Evolutionary conservation across 1,140 invertebrate species (phyloP), one percentile per base, ranked within the genome.

Genomic region (Diorhabda elongata): DNA sequence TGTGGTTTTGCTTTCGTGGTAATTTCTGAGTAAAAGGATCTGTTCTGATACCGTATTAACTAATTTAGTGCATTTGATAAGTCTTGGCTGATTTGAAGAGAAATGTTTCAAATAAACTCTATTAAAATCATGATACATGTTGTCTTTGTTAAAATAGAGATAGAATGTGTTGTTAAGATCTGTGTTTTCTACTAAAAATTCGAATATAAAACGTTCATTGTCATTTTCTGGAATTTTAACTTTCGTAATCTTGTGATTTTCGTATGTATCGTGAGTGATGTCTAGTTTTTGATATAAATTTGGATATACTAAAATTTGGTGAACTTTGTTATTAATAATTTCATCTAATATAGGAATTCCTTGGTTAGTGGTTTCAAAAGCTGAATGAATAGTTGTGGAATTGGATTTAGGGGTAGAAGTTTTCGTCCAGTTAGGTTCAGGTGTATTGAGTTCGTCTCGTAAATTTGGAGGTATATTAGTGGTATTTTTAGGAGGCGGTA

Each of bases 1-100:
- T 9, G 68, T 73, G 7, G 57, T 59, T 70, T 70, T 65, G 59
- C 71, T 61, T 72, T 70, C 60, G 43, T 73, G 61, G n/a, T 73
- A 44, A 44, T 70, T 42, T 70, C 70, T 73, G 9, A 65, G 62
- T 45, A 73, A 58, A 44, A 64, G 44, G 8, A 60, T 44, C 70
- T 60, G 65, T 65, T 70, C 42, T 66, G 47, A 47, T 44, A 66
- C 59, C 42, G 58, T 69, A 26, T 69, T 69, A 7, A 69, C 11
- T 43, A 65, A 42, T 64, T 64, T 68, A 3, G 61, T 64, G 47
- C 52, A 69, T 44, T 56, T 69, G 58, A 69, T 56, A 6, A 69
- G 8, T 58, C 58, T 69, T 5, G 68, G 63, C 2, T 63, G 56
- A 43, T 69, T 69, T 60, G 44, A 47, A 26, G 57, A 63, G 64